Conservation (phyloP, 2,113 vertebrate species). For the Phocoena sinus region DNA sequence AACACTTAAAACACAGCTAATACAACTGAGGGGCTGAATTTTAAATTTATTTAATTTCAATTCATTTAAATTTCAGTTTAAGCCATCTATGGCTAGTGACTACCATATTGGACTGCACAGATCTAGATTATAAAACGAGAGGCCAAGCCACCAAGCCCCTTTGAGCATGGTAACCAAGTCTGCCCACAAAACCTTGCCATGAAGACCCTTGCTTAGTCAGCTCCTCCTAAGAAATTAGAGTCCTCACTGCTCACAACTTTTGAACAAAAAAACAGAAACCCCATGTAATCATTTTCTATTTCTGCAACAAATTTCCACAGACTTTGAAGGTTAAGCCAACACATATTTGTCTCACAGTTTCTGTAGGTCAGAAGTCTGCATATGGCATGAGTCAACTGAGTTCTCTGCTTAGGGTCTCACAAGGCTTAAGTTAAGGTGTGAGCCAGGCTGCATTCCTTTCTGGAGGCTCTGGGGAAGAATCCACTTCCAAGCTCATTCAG, state of each 20-base stretch:
- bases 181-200: neutral
- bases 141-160: neutral
- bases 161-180: neutral
- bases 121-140: neutral
- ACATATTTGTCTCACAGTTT: neutral
- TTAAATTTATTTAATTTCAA: slow-evolving; percentile 1
- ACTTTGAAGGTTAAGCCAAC: neutral
- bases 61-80: slow-evolving; percentile 5
- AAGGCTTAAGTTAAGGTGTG: neutral
- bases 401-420: neutral
- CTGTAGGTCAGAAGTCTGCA: neutral
- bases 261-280: neutral
- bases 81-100: neutral
- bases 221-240: neutral
- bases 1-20: slow-evolving; percentile 24
- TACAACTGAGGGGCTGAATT: neutral
- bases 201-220: neutral
- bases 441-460: neutral
- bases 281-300: neutral
- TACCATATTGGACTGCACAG: neutral
- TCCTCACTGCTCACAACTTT: neutral
- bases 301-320: neutral
- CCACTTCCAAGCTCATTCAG: neutral
- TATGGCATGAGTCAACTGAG: neutral
- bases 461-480: neutral